Percentiles rank a stretch among this genome's conserved stretches.
Evolutionary conservation across 2,888 invertebrate genomes (phyloP).

Genomic region (Spatulosminthurus flaviceps): DNA sequence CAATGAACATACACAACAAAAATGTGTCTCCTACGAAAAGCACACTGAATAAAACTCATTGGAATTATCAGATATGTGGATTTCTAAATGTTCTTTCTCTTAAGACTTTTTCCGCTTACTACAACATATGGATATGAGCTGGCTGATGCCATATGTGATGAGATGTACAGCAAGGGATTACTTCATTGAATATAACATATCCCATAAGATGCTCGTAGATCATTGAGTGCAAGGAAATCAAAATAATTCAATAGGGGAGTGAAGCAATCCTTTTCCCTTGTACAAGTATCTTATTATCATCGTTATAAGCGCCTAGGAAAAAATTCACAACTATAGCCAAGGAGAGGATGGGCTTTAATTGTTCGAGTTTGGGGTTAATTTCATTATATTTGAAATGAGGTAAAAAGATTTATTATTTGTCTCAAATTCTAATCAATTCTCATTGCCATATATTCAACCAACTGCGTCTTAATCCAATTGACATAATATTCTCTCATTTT

Average conservation of each 20-base stretch:
- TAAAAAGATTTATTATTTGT: conserved; percentile 28
- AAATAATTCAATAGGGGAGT: conserved; percentile 38
- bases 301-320: background rate
- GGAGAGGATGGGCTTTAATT: conserved; percentile 43
- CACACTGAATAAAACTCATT: background rate
- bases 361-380: conserved; percentile 42
- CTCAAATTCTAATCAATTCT: conserved; percentile 21
- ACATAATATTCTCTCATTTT: background rate
- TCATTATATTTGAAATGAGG: conserved; percentile 38
- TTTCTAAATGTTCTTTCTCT: conserved; percentile 7
- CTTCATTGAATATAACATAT: conserved; percentile 30
- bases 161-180: background rate
- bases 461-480: conserved; percentile 22
- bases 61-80: background rate
- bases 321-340: background rate
- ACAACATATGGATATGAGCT: background rate
- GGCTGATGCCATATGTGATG: background rate
- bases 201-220: conserved; percentile 36
- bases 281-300: conserved; percentile 22
- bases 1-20: background rate
- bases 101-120: background rate
- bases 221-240: conserved; percentile 45
- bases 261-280: conserved; percentile 29
- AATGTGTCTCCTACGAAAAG: conserved; percentile 6
- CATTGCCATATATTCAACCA: conserved; percentile 13